Conservation (phyloP, 2,888 invertebrate species). For the Cephus spinipes region DNA sequence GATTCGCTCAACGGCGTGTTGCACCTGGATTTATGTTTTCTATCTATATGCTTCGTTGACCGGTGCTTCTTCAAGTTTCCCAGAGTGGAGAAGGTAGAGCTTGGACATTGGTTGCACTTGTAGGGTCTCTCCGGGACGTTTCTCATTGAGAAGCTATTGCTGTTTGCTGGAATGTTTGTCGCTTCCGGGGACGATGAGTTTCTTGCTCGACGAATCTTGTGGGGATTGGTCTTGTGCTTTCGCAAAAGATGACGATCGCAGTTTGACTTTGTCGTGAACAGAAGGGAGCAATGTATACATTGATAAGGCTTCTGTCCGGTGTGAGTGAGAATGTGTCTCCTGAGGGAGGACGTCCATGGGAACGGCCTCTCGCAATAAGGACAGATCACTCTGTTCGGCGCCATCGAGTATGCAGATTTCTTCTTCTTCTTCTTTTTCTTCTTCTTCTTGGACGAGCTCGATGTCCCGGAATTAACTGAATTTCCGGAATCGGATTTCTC, state of each 20-base stretch:
- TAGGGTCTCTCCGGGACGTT: conserved; percentile 82
- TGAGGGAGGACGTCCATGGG: conserved; percentile 95
- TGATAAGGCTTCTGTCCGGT: conserved; percentile 97
- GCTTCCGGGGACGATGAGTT: conserved; percentile 67
- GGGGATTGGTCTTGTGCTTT: conserved; percentile 79
- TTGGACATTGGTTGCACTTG: conserved; percentile 84
- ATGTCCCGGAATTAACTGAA: conserved; percentile 68
- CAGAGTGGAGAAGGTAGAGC: conserved; percentile 84
- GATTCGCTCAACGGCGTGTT: conserved; percentile 60
- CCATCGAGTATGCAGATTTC: conserved; percentile 94
- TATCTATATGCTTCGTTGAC: conserved; percentile 75
- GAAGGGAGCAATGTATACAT: conserved; percentile 91
- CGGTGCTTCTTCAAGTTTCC: conserved; percentile 85
- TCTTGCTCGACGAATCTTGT: conserved; percentile 44
- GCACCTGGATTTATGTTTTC: conserved; percentile 58
- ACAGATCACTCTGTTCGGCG: conserved; percentile 93
- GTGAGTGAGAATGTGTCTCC: conserved; percentile 95
- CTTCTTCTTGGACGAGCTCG: conserved; percentile 45
- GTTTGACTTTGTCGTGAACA: conserved; percentile 97
- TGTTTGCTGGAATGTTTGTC: conserved; percentile 65
- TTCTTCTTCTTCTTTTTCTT: conserved; percentile 74
- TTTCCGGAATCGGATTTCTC: conserved; percentile 81
- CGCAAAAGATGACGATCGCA: conserved; percentile 93
- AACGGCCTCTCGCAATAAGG: conserved; percentile 95
- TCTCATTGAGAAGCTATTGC: conserved; percentile 70